Percentiles rank a stretch among this genome's conserved stretches.
These are phyloP conservation scores for Macrotus californicus DNA, from an alignment of 2,113 vertebrate genomes.

Conservation along the genomic window DNA sequence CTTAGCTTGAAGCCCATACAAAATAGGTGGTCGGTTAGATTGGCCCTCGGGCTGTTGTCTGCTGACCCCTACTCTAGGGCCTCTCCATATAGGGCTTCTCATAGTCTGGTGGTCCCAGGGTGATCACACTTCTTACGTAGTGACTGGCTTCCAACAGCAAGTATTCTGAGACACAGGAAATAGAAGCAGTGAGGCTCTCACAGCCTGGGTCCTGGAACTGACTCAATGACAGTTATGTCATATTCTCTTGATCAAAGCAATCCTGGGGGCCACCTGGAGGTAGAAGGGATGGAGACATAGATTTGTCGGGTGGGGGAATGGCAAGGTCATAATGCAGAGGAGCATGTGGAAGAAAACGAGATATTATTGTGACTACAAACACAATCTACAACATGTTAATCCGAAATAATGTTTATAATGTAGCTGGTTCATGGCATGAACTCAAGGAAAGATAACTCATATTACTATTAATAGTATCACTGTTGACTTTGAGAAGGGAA, in stretches of 20 bases:
- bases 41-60: accelerated
- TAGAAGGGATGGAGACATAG: background rate
- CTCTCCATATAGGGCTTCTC: background rate
- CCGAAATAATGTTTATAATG: background rate
- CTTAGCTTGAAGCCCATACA: background rate
- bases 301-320: background rate
- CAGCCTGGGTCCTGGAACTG: background rate
- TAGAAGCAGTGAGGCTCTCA: background rate
- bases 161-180: background rate
- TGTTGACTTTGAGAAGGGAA: background rate
- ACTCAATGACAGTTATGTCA: background rate
- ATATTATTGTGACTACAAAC: background rate
- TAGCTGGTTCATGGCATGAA: background rate
- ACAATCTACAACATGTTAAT: background rate
- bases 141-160: background rate
- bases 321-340: background rate
- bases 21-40: background rate
- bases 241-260: background rate
- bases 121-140: background rate
- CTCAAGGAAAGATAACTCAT: background rate
- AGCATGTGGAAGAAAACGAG: background rate
- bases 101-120: background rate
- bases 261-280: background rate
- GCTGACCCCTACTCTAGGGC: background rate
- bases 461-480: background rate